Evolutionary conservation across 2,113 vertebrate species (phyloP).

Genomic region (Mirza zaza): DNA sequence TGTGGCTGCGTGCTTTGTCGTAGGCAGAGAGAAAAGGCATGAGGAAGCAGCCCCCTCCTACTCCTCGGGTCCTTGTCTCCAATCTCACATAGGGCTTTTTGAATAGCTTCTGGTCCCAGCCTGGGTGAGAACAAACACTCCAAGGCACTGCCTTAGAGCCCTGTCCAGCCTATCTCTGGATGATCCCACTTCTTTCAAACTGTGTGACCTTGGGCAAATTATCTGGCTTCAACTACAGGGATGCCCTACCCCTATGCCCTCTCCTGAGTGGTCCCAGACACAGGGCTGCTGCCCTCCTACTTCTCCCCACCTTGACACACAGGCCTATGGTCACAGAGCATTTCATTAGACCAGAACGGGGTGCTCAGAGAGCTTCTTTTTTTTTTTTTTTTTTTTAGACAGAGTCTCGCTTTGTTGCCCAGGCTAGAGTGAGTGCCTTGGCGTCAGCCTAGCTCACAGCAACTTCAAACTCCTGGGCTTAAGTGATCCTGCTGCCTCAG

Average conservation of each 20-base stretch:
- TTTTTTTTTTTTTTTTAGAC: no score
- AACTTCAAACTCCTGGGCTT: no score
- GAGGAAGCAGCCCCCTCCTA: background rate
- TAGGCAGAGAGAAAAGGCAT: background rate
- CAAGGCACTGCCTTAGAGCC: background rate
- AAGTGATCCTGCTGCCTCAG: no score
- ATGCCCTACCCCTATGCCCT: no score
- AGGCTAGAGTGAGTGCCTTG: no score
- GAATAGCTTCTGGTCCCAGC: background rate
- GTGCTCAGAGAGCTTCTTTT: background rate
- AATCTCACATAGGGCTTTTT: background rate
- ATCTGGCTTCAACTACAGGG: background rate
- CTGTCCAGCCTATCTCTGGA: background rate
- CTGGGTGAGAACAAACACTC: background rate
- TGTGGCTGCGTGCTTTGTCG: background rate
- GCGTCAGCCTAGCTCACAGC: no score
- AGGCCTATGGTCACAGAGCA: background rate
- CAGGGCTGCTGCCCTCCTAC: background rate
- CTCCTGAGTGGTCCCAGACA: background rate
- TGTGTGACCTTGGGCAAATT: background rate
- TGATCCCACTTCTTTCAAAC: background rate
- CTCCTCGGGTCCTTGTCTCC: background rate
- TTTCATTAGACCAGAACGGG: background rate
- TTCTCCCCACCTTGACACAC: background rate
- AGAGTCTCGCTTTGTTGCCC: no score